Percentiles rank a stretch among this genome's conserved stretches.
phyloP scores from a whole-genome alignment of 2,888 invertebrate genomes.

The Geotrupes spiniger region DNA sequence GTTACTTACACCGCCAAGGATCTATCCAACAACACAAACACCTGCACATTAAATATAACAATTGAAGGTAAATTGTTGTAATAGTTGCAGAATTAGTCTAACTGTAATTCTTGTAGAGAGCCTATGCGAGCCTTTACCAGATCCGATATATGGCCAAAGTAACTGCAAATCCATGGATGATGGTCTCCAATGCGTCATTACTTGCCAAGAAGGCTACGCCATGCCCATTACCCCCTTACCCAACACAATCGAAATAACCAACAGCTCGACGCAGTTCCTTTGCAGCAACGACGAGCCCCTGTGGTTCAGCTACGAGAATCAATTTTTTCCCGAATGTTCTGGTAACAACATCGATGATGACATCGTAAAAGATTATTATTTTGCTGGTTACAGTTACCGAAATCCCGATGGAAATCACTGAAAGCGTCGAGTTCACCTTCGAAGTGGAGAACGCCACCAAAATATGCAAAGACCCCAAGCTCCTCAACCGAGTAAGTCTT shows the following conservation, averaged over 20 bases:
- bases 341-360: conserved; percentile 29
- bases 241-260: conserved; percentile 26
- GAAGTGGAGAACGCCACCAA: conserved; percentile 42
- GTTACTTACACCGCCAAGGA: conserved; percentile 61
- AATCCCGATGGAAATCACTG: conserved; percentile 51
- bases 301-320: conserved; percentile 45
- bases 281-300: conserved; percentile 46
- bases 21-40: conserved; percentile 56
- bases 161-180: conserved; percentile 36
- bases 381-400: conserved; percentile 46
- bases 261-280: conserved; percentile 32
- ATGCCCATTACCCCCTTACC: conserved; percentile 50
- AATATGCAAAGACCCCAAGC: conserved; percentile 43
- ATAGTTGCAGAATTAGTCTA: no score
- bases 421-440: conserved; percentile 51
- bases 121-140: conserved; percentile 39
- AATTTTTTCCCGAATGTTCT: conserved; percentile 57
- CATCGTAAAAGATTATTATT: conserved; percentile 2
- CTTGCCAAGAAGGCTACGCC: conserved; percentile 61
- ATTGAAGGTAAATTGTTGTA: conserved; percentile 56
- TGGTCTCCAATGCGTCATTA: conserved; percentile 53
- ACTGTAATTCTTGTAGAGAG: conserved; percentile 32
- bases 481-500: no score
- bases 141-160: conserved; percentile 42
- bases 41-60: conserved; percentile 59